Conservation (phyloP, 2,888 invertebrate species). For the Conus canariensis region DNA sequence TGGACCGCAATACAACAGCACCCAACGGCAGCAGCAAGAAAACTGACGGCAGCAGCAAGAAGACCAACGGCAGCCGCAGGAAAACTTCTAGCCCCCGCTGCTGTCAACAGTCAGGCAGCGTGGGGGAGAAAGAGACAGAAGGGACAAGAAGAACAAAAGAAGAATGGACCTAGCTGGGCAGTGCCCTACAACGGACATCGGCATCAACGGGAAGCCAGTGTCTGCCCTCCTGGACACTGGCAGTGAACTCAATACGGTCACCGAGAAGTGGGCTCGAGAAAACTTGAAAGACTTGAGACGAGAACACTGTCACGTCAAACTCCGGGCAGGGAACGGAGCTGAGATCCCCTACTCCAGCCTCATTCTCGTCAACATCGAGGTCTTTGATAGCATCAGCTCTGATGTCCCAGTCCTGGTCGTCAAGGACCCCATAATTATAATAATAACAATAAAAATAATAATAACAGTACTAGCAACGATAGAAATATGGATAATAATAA, state of each 20-base stretch:
- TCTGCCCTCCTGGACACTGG: conserved; percentile 7
- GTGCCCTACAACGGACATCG: background rate
- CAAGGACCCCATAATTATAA: background rate
- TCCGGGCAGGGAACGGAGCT: background rate
- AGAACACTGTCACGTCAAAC: conserved; percentile 1
- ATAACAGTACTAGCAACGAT: too few relatives aligned
- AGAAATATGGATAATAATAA: too few relatives aligned
- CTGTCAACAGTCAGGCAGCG: background rate
- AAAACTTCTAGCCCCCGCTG: background rate
- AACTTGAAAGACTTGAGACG: background rate
- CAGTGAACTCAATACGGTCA: conserved; percentile 4
- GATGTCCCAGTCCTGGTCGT: conserved; percentile 9
- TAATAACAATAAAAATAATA: background rate
- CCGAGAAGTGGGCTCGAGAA: background rate
- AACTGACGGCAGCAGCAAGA: background rate
- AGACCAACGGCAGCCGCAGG: background rate
- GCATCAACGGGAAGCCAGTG: background rate
- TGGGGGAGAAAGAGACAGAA: background rate
- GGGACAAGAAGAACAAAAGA: background rate
- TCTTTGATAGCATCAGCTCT: background rate
- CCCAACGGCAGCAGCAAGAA: background rate
- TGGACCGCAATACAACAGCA: background rate
- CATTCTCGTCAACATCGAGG: background rate
- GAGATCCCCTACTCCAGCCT: background rate
- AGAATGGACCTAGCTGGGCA: background rate